Conservation (phyloP, 2,888 invertebrate species). For the Plagiodera versicolora region DNA sequence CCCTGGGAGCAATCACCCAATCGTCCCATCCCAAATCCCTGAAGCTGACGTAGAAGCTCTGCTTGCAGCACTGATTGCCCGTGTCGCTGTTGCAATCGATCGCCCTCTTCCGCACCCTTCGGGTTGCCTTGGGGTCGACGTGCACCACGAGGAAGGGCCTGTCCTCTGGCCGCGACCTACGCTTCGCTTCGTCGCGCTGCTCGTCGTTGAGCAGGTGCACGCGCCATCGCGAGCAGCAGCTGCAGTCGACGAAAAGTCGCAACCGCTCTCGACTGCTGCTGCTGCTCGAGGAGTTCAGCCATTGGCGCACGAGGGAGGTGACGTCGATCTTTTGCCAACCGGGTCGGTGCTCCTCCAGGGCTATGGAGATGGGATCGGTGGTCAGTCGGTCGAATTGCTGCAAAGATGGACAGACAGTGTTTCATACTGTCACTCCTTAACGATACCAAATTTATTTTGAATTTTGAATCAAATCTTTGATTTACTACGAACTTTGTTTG, state of each 20-base stretch:
- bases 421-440: no score
- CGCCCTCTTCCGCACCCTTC: slow-evolving; percentile 76
- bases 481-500: no score
- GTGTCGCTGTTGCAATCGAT: slow-evolving; percentile 77
- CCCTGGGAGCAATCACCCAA: slow-evolving; percentile 73
- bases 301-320: slow-evolving; percentile 73
- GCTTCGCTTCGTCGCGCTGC: slow-evolving; percentile 32
- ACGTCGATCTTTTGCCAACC: slow-evolving; percentile 90
- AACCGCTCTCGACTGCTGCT: slow-evolving; percentile 61
- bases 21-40: slow-evolving; percentile 92
- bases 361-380: slow-evolving; percentile 55
- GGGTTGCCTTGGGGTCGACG: slow-evolving; percentile 70
- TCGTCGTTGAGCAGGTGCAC: slow-evolving; percentile 61
- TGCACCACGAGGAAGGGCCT: slow-evolving; percentile 82
- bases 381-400: slow-evolving; percentile 64
- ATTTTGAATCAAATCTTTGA: no score
- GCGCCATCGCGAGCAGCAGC: slow-evolving; percentile 80
- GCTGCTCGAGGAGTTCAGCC: slow-evolving; percentile 59
- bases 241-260: slow-evolving; percentile 81
- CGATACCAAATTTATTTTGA: no score
- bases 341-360: slow-evolving; percentile 61
- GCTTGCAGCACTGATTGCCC: slow-evolving; percentile 71
- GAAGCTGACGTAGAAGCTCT: slow-evolving; percentile 90
- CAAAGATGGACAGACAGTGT: slow-evolving; percentile 21
- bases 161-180: slow-evolving; percentile 45